phyloP scores from a whole-genome alignment of 1,140 invertebrate genomes.

The Anthonomus grandis region DNA sequence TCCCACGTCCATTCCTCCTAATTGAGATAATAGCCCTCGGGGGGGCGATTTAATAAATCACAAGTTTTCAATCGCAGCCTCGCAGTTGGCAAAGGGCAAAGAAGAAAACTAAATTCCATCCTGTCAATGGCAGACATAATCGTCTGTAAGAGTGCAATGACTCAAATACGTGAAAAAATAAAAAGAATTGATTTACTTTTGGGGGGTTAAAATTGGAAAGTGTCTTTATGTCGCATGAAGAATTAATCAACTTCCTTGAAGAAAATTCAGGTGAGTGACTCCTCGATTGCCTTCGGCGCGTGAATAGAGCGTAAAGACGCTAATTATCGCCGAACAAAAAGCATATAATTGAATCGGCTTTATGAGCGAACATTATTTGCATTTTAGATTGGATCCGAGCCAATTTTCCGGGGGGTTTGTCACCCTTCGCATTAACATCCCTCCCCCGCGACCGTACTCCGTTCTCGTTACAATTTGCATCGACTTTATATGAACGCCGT shows the following conservation, averaged over 20 bases:
- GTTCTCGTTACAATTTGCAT: slow-evolving; percentile 17
- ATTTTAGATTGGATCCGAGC: slow-evolving; percentile 39
- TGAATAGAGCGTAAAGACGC: slow-evolving; percentile 15
- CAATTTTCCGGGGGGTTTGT: slow-evolving; percentile 39
- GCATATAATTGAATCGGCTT: slow-evolving; percentile 28
- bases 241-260: too few species aligned
- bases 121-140: slow-evolving; percentile 15
- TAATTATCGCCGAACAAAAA: slow-evolving; percentile 23
- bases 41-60: slow-evolving; percentile 25
- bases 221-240: too few species aligned
- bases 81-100: slow-evolving; percentile 6
- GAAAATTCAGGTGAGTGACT: too few species aligned
- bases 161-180: slow-evolving; percentile 5
- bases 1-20: slow-evolving; percentile 10
- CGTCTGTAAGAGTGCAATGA: slow-evolving; percentile 7
- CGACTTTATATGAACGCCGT: slow-evolving; percentile 22
- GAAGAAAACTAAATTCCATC: slow-evolving; percentile 19
- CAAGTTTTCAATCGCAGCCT: slow-evolving; percentile 26
- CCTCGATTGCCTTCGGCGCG: too few species aligned
- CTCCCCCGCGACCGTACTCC: too few species aligned
- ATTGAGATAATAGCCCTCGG: slow-evolving; percentile 30
- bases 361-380: slow-evolving; percentile 33
- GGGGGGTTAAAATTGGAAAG: slow-evolving; percentile 1
- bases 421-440: slow-evolving; percentile 28
- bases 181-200: slow-evolving; percentile 1